phyloP scores from a whole-genome alignment of 2,113 vertebrate species.

The Pygoscelis adeliae region DNA sequence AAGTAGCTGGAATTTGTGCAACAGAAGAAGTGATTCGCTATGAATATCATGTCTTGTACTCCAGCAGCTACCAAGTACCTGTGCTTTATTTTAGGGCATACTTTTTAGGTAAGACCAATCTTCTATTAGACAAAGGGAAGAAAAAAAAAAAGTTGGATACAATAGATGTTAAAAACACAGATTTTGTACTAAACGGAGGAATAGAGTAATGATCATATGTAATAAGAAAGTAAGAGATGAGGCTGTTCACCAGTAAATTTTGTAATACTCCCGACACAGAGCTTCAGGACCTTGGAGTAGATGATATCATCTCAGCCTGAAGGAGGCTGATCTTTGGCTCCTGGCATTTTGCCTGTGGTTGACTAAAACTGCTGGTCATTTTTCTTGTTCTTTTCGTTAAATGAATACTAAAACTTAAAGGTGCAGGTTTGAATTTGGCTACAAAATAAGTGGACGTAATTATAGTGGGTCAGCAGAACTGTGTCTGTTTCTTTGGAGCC shows the following conservation, averaged over 20 bases:
- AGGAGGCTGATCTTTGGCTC: constrained; percentile 71
- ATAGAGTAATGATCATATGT: not conserved
- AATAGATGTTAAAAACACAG: not conserved
- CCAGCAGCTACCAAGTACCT: constrained; percentile 88
- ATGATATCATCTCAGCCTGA: constrained; percentile 73
- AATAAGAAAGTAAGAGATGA: constrained; percentile 41
- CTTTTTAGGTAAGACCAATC: constrained; percentile 81
- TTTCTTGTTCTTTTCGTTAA: constrained; percentile 53
- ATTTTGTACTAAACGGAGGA: not conserved
- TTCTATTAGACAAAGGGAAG: not conserved
- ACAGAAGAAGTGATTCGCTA: constrained; percentile 77
- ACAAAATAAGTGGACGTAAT: not conserved
- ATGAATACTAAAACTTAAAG: constrained; percentile 59
- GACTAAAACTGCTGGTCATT: constrained; percentile 68
- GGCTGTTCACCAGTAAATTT: constrained; percentile 62
- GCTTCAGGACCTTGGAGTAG: constrained; percentile 48
- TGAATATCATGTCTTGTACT: constrained; percentile 92
- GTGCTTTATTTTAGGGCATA: constrained; percentile 91
- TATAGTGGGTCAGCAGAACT: not conserved
- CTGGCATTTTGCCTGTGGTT: constrained; percentile 70
- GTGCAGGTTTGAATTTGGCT: constrained; percentile 18
- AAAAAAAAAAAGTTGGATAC: not conserved
- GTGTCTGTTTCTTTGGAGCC: not conserved
- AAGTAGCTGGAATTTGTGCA: not conserved
- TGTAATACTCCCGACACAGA: constrained; percentile 29